Percentiles rank a stretch among this genome's conserved stretches.
These are phyloP conservation scores for Enteromius treurensis DNA, from an alignment of 2,797 vertebrate species.

Conservation along the genomic window DNA sequence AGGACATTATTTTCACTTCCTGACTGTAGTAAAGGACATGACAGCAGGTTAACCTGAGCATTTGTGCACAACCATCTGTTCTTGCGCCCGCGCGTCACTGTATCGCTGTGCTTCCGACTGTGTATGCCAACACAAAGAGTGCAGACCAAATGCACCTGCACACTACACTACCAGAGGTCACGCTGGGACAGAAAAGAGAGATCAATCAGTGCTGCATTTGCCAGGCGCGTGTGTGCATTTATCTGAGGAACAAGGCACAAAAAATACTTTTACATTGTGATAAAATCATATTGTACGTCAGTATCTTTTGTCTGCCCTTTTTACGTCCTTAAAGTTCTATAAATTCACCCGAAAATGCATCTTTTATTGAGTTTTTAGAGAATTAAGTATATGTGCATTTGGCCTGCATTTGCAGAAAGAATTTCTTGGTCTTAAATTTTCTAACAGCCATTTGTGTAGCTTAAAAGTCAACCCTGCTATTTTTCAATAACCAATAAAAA, in stretches of 20 bases:
- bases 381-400: not conserved
- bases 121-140: constrained; percentile 37
- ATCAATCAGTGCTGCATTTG: not conserved
- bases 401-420: not conserved
- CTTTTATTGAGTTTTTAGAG: not conserved
- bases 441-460: not conserved
- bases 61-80: constrained; percentile 48
- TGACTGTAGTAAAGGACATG: constrained; percentile 26
- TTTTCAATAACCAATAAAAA: not conserved
- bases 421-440: not conserved
- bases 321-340: not conserved
- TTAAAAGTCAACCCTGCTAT: not conserved
- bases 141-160: constrained; percentile 34
- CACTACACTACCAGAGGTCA: constrained; percentile 3
- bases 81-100: constrained; percentile 1
- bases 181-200: not conserved
- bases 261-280: not conserved
- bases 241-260: not conserved
- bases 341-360: not conserved
- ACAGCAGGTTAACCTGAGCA: constrained; percentile 44
- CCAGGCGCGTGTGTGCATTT: not conserved
- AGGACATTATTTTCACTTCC: not conserved
- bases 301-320: not conserved
- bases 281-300: not conserved
- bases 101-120: constrained; percentile 35